These are phyloP conservation scores for Oryzias sinensis DNA, from an alignment of 2,797 vertebrate genomes.

Conservation along the genomic window DNA sequence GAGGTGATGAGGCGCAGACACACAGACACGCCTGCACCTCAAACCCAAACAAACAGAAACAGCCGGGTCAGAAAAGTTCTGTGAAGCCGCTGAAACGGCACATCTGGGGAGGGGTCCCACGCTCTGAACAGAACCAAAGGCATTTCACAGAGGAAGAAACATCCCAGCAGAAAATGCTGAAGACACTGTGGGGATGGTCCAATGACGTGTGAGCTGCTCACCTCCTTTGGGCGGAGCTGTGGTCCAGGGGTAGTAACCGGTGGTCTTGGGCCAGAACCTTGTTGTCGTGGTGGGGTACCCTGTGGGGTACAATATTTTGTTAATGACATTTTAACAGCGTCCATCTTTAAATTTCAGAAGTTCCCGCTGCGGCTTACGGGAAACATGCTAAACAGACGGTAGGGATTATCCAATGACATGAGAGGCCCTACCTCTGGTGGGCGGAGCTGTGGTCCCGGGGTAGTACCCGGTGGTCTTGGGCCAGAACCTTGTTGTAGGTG, in stretches of 20 bases:
- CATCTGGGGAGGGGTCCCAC: not conserved
- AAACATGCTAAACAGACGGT: not conserved
- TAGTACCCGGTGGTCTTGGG: not conserved
- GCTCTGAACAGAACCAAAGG: not conserved
- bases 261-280: not conserved
- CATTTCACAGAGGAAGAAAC: not conserved
- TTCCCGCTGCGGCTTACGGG: no score
- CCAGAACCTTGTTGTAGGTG: not conserved
- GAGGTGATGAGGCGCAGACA: conserved; percentile 55
- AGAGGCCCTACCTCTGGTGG: conserved; percentile 18
- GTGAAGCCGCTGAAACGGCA: not conserved
- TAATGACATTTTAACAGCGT: no score
- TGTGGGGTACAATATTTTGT: no score
- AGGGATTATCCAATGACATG: not conserved
- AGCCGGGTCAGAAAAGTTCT: not conserved
- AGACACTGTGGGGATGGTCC: not conserved
- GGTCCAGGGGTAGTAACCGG: not conserved
- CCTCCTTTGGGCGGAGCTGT: conserved; percentile 19
- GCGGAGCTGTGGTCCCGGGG: conserved; percentile 3
- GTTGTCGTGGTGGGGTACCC: not conserved
- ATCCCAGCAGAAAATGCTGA: not conserved
- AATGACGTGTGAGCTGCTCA: conserved; percentile 8
- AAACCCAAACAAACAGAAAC: not conserved
- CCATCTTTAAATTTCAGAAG: no score
- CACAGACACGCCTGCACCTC: conserved; percentile 52